A percentile compares a stretch with the other conserved stretches of the same genome.
phyloP scores from a whole-genome alignment of 2,888 invertebrate species.

The Protodeltote pygarga region DNA sequence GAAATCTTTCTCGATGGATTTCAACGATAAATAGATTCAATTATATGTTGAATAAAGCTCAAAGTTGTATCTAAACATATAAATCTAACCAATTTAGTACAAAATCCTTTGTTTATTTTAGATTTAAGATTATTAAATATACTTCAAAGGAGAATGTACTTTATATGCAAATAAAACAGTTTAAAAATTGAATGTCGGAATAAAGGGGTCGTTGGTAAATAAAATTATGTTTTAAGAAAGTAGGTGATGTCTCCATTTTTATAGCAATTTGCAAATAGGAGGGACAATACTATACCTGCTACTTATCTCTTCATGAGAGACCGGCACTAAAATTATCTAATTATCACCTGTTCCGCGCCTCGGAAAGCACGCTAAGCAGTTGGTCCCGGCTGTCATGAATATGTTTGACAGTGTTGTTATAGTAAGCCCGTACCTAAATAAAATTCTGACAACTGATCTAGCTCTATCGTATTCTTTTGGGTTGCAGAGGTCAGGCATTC shows the following conservation, averaged over 20 bases:
- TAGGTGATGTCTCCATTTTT: slow-evolving; percentile 31
- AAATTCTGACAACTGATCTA: too few relatives aligned
- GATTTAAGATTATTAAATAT: slow-evolving; percentile 9
- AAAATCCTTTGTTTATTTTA: slow-evolving; percentile 33
- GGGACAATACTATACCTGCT: slow-evolving; percentile 21
- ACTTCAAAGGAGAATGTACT: not conserved
- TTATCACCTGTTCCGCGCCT: too few relatives aligned
- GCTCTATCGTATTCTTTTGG: too few relatives aligned
- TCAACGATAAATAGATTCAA: slow-evolving; percentile 52
- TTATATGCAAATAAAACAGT: not conserved
- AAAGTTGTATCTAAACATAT: slow-evolving; percentile 48
- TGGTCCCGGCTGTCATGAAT: too few relatives aligned
- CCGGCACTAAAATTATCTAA: too few relatives aligned
- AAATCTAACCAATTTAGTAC: slow-evolving; percentile 50
- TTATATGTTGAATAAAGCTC: slow-evolving; percentile 49
- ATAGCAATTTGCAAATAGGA: slow-evolving; percentile 28
- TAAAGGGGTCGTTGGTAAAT: slow-evolving; percentile 7
- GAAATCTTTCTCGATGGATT: slow-evolving; percentile 22
- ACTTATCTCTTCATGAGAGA: slow-evolving; percentile 39
- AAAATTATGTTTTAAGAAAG: slow-evolving; percentile 31
- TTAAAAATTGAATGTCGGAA: slow-evolving; percentile 3
- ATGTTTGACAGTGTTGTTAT: too few relatives aligned
- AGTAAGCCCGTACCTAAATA: too few relatives aligned
- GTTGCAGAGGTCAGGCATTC: too few relatives aligned
- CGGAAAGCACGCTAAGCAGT: too few relatives aligned